A percentile compares a stretch with the other conserved stretches of the same genome.
Evolutionary conservation across 1,140 invertebrate species (phyloP).

Genomic region (Andricus grossulariae): DNA sequence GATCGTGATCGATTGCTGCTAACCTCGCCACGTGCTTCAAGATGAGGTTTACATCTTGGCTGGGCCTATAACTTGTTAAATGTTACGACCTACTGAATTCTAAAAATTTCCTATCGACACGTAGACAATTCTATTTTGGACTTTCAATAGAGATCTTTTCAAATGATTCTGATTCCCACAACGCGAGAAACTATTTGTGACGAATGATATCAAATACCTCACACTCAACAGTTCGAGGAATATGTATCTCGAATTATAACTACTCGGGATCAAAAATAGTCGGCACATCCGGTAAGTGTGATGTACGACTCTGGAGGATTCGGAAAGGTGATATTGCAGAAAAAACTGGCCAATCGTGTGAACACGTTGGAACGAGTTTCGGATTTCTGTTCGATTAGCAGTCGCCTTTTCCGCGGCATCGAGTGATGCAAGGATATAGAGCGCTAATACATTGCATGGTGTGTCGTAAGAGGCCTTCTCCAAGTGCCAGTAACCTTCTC

Average conservation of each 20-base stretch:
- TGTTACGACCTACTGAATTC: too few relatives aligned
- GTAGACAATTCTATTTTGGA: neutral
- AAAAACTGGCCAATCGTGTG: neutral
- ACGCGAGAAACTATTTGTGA: too few relatives aligned
- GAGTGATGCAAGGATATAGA: conserved; percentile 48
- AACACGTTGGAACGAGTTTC: conserved; percentile 21
- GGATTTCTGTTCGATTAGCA: conserved; percentile 4
- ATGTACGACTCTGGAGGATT: neutral
- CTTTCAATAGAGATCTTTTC: neutral
- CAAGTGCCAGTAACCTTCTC: conserved; percentile 38
- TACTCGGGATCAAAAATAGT: neutral
- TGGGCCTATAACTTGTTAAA: too few relatives aligned
- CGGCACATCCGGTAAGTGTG: neutral
- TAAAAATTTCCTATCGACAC: too few relatives aligned
- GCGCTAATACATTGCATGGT: conserved; percentile 38
- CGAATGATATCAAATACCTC: too few relatives aligned
- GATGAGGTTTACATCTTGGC: too few relatives aligned
- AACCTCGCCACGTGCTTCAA: conserved; percentile 36
- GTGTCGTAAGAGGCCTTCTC: conserved; percentile 58
- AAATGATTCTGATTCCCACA: neutral
- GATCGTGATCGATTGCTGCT: conserved; percentile 37
- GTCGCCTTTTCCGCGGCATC: conserved; percentile 37
- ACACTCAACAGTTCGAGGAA: too few relatives aligned
- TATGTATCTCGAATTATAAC: too few relatives aligned
- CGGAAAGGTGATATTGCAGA: neutral